Conservation (phyloP, 2,888 invertebrate genomes). For the Ligdia adustata region DNA sequence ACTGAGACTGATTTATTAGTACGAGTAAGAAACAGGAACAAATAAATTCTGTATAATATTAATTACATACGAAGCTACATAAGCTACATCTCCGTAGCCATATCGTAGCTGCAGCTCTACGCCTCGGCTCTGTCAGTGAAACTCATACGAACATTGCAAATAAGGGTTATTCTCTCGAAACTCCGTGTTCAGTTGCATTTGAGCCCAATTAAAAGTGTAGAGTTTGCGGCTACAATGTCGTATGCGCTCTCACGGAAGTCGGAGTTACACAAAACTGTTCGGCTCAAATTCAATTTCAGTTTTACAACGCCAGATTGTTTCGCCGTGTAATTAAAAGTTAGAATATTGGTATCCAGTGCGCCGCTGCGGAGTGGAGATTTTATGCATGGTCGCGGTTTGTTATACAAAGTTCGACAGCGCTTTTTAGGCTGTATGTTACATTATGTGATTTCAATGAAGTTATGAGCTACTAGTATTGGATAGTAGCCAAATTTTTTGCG, state of each 20-base stretch:
- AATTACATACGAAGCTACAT: no score
- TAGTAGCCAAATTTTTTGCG: no score
- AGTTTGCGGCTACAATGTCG: constrained; percentile 29
- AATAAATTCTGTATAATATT: no score
- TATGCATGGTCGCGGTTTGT: neutral
- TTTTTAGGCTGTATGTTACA: neutral
- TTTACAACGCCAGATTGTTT: constrained; percentile 33
- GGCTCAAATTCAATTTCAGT: constrained; percentile 35
- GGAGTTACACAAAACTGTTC: constrained; percentile 28
- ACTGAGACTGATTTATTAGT: no score
- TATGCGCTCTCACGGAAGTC: constrained; percentile 21
- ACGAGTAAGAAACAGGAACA: no score
- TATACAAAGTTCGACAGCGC: neutral
- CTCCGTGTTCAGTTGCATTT: constrained; percentile 30
- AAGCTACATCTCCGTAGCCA: constrained; percentile 29
- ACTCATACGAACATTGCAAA: constrained; percentile 25
- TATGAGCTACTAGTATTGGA: neutral
- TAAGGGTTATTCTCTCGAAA: constrained; percentile 28
- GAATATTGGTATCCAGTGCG: constrained; percentile 21
- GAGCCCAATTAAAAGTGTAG: constrained; percentile 35
- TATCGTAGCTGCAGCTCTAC: constrained; percentile 24
- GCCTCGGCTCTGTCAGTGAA: constrained; percentile 6
- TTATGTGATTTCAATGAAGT: neutral
- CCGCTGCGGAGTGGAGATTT: constrained; percentile 3
- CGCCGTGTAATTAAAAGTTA: constrained; percentile 29